Evolutionary conservation across 2,797 vertebrate genomes (phyloP).

Genomic region (Bryconaethiops microstoma): DNA sequence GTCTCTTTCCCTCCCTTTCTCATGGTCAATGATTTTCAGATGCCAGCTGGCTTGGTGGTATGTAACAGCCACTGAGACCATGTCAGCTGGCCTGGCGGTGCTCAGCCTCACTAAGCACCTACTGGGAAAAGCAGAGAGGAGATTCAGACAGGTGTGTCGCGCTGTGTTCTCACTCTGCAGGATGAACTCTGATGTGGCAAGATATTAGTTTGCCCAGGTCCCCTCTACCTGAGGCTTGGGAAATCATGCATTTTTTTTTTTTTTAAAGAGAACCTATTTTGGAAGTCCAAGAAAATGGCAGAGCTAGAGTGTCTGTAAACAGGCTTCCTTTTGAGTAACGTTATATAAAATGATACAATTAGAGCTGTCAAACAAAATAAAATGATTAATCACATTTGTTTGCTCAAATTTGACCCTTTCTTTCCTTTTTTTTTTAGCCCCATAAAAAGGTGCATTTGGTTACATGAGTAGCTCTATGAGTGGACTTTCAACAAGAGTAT

Average conservation of each 20-base stretch:
- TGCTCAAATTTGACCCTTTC: no score
- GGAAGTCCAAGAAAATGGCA: background rate
- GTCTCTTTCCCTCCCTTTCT: background rate
- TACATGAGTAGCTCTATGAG: no score
- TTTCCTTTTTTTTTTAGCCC: no score
- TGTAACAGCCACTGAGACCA: constrained; percentile 32
- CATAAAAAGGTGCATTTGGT: no score
- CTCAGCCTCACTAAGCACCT: constrained; percentile 20
- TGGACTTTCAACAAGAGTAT: no score
- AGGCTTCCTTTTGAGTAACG: no score
- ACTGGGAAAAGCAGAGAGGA: constrained; percentile 24
- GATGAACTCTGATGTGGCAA: background rate
- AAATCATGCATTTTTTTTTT: background rate
- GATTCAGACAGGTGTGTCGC: constrained; percentile 32
- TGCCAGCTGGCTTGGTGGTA: constrained; percentile 33
- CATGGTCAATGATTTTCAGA: constrained; percentile 20
- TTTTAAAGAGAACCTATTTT: background rate
- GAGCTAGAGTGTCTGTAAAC: background rate
- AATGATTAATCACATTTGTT: no score
- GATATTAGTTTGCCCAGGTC: constrained; percentile 4
- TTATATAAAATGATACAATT: no score
- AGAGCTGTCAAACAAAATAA: no score
- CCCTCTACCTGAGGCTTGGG: background rate
- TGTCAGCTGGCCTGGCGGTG: constrained; percentile 29
- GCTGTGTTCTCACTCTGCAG: background rate